Conservation (phyloP, 2,888 invertebrate species). For the Punctoribates punctum region DNA sequence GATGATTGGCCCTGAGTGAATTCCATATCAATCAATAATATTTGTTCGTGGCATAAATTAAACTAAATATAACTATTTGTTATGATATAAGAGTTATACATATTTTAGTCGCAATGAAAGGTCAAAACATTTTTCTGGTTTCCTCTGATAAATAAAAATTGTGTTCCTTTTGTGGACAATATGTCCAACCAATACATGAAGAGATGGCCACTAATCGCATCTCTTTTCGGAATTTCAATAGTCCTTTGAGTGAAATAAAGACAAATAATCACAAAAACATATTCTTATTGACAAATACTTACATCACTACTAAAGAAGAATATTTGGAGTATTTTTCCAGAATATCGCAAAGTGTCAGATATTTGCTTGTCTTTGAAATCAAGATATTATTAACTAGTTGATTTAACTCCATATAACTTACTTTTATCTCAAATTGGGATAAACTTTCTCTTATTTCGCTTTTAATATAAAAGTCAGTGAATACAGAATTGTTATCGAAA, state of each 20-base stretch:
- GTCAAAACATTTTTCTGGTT: slow-evolving; percentile 11
- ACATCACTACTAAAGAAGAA: neutral
- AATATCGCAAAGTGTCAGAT: neutral
- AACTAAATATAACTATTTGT: too few relatives aligned
- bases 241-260: neutral
- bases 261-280: neutral
- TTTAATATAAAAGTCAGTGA: neutral
- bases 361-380: neutral
- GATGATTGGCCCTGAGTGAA: too few relatives aligned
- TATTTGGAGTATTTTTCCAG: neutral
- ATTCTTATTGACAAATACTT: neutral
- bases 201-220: neutral
- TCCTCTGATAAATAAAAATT: neutral
- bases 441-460: neutral
- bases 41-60: too few relatives aligned
- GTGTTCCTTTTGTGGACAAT: neutral
- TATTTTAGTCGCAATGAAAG: neutral
- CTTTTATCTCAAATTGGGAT: too few relatives aligned
- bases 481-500: neutral
- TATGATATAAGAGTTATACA: too few relatives aligned
- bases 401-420: neutral
- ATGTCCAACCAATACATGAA: neutral
- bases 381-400: neutral
- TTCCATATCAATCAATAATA: too few relatives aligned
- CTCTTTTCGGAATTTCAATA: neutral